A percentile compares a stretch with the other conserved stretches of the same genome.
Conservation (phyloP, 2,888 invertebrate genomes). For the Aleiodes alternator region DNA sequence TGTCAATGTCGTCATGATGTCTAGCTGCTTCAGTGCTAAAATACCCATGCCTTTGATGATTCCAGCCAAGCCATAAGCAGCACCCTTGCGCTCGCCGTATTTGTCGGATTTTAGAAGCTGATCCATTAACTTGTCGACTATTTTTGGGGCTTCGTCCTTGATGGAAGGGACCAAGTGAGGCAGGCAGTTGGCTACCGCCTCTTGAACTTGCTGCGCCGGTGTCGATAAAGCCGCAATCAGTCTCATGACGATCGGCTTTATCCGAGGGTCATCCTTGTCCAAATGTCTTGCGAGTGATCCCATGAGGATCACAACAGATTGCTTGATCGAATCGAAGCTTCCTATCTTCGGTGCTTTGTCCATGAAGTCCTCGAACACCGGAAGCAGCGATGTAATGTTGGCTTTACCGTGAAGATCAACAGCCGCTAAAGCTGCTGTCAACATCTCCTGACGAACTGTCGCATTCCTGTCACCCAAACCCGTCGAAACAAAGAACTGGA, state of each 20-base stretch:
- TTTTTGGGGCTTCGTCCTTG: constrained; percentile 91
- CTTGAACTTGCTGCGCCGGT: constrained; percentile 98
- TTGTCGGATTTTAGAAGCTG: constrained; percentile 93
- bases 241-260: constrained; percentile 95
- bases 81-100: constrained; percentile 95
- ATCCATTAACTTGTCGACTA: constrained; percentile 91
- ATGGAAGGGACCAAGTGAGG: constrained; percentile 95
- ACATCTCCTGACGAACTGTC: constrained; percentile 91
- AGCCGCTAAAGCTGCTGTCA: constrained; percentile 93
- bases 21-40: constrained; percentile 93
- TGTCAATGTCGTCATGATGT: constrained; percentile 95
- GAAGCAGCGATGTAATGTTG: constrained; percentile 81
- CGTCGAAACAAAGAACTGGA: constrained; percentile 89
- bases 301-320: constrained; percentile 97
- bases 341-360: constrained; percentile 94
- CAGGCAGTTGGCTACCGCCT: constrained; percentile 96
- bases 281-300: constrained; percentile 98
- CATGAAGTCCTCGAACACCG: constrained; percentile 95
- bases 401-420: constrained; percentile 96
- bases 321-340: constrained; percentile 93
- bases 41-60: constrained; percentile 98
- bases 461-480: constrained; percentile 92
- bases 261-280: constrained; percentile 90
- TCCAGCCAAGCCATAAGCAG: constrained; percentile 98
- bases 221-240: constrained; percentile 94